Percentiles rank a stretch among this genome's conserved stretches.
phyloP scores from a whole-genome alignment of 1,140 invertebrate genomes.

The Theocolax elegans region DNA sequence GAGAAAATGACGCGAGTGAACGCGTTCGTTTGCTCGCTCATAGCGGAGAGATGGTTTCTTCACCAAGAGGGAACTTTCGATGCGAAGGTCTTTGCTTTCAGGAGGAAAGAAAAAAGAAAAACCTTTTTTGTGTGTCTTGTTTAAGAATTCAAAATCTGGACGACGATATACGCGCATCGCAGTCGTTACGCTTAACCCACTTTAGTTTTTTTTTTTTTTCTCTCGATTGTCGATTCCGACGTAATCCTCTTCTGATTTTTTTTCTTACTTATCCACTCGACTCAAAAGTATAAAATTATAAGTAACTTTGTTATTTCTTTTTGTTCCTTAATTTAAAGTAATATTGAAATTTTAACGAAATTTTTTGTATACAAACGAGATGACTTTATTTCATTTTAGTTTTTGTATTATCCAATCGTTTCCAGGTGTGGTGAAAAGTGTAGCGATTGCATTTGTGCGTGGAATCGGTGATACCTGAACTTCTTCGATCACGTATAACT shows the following conservation, averaged over 20 bases:
- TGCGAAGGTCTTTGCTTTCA: conserved; percentile 15
- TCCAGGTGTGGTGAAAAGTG: neutral
- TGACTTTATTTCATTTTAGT: neutral
- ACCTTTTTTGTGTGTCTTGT: conserved; percentile 34
- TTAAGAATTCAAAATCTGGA: conserved; percentile 38
- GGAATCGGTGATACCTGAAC: conserved; percentile 33
- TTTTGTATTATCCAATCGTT: too few species aligned
- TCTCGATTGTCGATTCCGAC: too few species aligned
- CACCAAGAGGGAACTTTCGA: conserved; percentile 19
- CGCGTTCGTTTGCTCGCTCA: neutral
- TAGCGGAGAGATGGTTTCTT: conserved; percentile 17
- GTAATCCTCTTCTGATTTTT: too few species aligned
- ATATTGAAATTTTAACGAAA: too few species aligned
- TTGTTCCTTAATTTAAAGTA: too few species aligned
- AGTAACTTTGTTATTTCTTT: too few species aligned
- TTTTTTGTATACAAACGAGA: neutral
- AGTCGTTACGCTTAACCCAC: conserved; percentile 8
- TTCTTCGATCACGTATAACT: conserved; percentile 32
- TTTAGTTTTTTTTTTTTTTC: conserved; percentile 10
- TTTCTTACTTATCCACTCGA: too few species aligned
- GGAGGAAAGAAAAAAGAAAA: conserved; percentile 28
- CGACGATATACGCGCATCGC: conserved; percentile 24
- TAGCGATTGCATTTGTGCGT: conserved; percentile 12
- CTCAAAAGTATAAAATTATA: too few species aligned
- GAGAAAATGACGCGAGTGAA: neutral